Percentiles rank a stretch among this genome's conserved stretches.
Conservation (phyloP, 1,140 invertebrate species). For the Drosophila quadrilineata region DNA sequence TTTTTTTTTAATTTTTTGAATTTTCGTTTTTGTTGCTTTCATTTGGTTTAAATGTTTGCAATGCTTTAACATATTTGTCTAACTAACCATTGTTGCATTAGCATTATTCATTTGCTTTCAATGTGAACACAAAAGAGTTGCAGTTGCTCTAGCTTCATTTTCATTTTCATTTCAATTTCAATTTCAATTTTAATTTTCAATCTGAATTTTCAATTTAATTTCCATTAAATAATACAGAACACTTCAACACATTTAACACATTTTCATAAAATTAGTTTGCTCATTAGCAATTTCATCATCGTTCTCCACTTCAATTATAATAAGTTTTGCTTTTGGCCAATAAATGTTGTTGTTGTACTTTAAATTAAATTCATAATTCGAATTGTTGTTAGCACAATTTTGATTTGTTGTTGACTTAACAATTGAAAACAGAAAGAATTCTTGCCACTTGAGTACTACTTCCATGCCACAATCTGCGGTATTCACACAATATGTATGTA, state of each 20-base stretch:
- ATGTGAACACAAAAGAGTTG: conserved; percentile 70
- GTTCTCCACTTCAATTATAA: neutral
- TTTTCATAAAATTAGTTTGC: conserved; percentile 25
- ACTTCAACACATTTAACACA: conserved; percentile 69
- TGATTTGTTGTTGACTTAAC: conserved; percentile 43
- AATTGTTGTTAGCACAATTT: conserved; percentile 71
- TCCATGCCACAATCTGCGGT: too few species aligned
- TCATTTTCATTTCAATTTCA: conserved; percentile 14
- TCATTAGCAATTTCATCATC: neutral
- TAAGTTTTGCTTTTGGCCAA: conserved; percentile 58
- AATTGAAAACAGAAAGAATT: conserved; percentile 13
- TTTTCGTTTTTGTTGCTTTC: conserved; percentile 44
- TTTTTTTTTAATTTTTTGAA: conserved; percentile 33
- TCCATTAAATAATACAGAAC: conserved; percentile 59
- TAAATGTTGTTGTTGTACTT: conserved; percentile 75
- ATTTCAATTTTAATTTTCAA: too few species aligned
- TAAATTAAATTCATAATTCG: conserved; percentile 75
- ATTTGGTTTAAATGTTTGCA: conserved; percentile 29
- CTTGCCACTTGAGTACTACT: too few species aligned
- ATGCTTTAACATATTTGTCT: conserved; percentile 79
- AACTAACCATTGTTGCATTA: conserved; percentile 69
- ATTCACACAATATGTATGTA: too few species aligned
- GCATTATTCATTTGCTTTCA: conserved; percentile 55
- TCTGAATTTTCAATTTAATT: too few species aligned
- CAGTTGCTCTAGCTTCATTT: conserved; percentile 23